Conservation (phyloP, 2,888 invertebrate genomes). For the Drosophila siamana region DNA sequence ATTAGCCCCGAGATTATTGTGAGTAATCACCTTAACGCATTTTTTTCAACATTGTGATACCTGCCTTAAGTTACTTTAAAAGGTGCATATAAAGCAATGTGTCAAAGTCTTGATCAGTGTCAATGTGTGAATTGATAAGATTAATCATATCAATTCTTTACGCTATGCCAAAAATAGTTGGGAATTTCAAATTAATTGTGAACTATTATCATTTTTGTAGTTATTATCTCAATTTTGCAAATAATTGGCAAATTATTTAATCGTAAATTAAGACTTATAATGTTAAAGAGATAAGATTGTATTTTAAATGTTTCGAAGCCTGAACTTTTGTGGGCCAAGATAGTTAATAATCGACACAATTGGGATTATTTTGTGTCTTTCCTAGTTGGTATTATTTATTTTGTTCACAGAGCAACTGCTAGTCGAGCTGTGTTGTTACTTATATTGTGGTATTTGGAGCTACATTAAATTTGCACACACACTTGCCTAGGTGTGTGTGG, state of each 20-base stretch:
- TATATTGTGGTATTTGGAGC: slow-evolving; percentile 43
- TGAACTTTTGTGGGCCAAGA: slow-evolving; percentile 10
- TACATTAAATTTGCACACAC: slow-evolving; percentile 63
- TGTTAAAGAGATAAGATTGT: slow-evolving; percentile 3
- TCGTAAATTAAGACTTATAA: background rate
- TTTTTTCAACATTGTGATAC: slow-evolving; percentile 27
- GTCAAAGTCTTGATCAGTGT: too few relatives aligned
- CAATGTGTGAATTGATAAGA: too few relatives aligned
- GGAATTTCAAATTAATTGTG: background rate
- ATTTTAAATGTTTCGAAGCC: background rate
- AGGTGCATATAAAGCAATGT: background rate
- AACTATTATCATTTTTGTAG: background rate
- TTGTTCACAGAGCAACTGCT: background rate
- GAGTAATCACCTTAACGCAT: slow-evolving; percentile 57
- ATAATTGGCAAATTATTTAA: slow-evolving; percentile 2
- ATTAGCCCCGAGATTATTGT: background rate
- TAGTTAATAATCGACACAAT: background rate
- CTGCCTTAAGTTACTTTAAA: background rate
- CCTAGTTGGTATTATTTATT: background rate
- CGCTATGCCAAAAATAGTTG: background rate
- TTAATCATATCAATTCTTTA: background rate
- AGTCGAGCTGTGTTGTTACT: slow-evolving; percentile 1
- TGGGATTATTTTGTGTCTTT: too few relatives aligned
- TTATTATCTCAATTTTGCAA: slow-evolving; percentile 12
- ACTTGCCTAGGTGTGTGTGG: slow-evolving; percentile 19